Base-by-base conservation (phyloP, 2,888 invertebrate genomes). In the Oasisia sp. region DNA sequence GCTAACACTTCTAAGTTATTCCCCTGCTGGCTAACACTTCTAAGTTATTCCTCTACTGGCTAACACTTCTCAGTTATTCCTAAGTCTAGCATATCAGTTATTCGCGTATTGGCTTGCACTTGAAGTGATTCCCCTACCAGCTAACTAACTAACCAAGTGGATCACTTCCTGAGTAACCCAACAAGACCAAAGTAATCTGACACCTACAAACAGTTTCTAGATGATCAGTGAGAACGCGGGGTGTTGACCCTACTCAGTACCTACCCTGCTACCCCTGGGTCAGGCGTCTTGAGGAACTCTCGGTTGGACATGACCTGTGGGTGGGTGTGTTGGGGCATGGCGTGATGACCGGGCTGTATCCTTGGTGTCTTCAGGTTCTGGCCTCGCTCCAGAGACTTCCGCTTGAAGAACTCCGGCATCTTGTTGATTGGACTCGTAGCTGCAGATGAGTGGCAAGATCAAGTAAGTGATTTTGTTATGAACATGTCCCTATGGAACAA, bases 191-290 rank as follows among this genome's bases (percentile, higher is more conserved):
- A 91, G 12, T 38, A 91, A 32, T 27, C 32, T 74, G 32, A 91
- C 19, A 32, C 32, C n/a, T 3, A 19, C 14, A 19, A 91, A 45
- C 14, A 74, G n/a, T 27, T 74, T 27, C 19, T 27, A 27, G 74
- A 27, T 74, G 27, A 27, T 27, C 1, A 74, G 27, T 27, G 3
- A 74, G 1, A 4, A 74, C 1, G 74, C n/a, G 27, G n/a, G 7
- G 27, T 27, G 1, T 74, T 74, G 2, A 5, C 14, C n/a, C 27
- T 32, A 94, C 96, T 94, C 94, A 38, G 38, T 38, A 38, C 38
- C 38, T 38, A 97, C 96, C 97, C 97, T 89, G 97, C 96, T 32
- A 96, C 95, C 8, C 97, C 97, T 12, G 97, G 96, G 91, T 96
- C 96, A 50, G 97, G 96, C 7, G 96, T 96, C 91, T 95, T 95